Evolutionary conservation across 2,797 vertebrate species (phyloP), one percentile per base, ranked within the genome.

Genomic region (Coracias cyanogaster): DNA sequence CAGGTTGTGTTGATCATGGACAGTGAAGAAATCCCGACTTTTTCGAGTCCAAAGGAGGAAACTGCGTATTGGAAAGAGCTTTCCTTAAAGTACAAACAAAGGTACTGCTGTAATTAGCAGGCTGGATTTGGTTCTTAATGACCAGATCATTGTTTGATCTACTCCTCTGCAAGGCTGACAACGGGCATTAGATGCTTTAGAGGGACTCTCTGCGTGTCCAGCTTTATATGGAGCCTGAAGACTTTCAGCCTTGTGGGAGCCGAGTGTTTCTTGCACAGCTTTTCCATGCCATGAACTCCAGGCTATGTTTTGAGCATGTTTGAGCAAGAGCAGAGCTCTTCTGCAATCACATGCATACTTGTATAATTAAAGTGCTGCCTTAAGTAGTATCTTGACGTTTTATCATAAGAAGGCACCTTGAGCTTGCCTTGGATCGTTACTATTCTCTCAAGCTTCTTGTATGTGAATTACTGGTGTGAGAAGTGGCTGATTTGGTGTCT

Each of bases 1-100:
- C 89, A 98, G 98, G 97, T 95, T 35, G 39, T 86, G 94, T 96
- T 98, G 98, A 99, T 98, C 98, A 99, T 99, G 99, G 99, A 99
- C 98, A 98, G 98, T 98, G 99, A 99, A 98, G 99, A 99, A 98
- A 99, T 99, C 97, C 99, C 99, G 60, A 99, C 99, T 97, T 99
- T 99, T 97, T 98, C 98, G 7, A 99, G 99, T 98, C 99, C 99
- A 97, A 99, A 99, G 82, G 99, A 99, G 97, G 99, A 99, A 98
- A 99, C 99, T 72, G 98, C 98, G 4, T 99, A 99, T 97, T 99
- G 99, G 99, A 99, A 99, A 97, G 98, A 98, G 79, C 98, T 99
- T 96, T 99, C 99, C 84, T 98, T 99, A 86, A 99, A 99, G 93
- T 99, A 99, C 95, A 99, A 99, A 89, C 99, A 99, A 98, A 99